These are phyloP conservation scores for Lasaia peninsularis DNA, from an alignment of 1,140 invertebrate genomes.

Conservation along the genomic window DNA sequence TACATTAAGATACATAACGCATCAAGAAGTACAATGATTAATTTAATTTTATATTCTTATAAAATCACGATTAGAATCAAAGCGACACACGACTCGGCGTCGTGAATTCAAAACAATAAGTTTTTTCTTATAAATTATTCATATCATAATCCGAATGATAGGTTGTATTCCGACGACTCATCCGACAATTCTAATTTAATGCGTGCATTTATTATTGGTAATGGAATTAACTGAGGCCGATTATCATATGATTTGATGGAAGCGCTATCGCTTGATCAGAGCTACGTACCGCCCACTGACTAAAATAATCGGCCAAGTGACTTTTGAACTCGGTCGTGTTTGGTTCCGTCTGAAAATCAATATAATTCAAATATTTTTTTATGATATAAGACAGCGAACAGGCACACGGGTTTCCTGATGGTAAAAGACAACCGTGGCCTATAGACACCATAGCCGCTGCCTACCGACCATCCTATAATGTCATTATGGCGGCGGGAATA, in stretches of 20 bases:
- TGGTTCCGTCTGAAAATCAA: no score
- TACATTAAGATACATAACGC: no score
- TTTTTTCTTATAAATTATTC: constrained; percentile 72
- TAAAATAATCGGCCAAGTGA: constrained; percentile 24
- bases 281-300: constrained; percentile 57
- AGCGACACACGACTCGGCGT: constrained; percentile 33
- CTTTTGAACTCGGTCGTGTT: no score
- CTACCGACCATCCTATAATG: no score
- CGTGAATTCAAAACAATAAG: constrained; percentile 67
- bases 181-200: constrained; percentile 73
- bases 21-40: no score
- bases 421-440: no score
- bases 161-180: constrained; percentile 62
- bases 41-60: background rate
- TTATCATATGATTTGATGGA: constrained; percentile 76
- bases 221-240: constrained; percentile 73
- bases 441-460: no score
- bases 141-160: constrained; percentile 73
- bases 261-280: constrained; percentile 64
- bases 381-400: no score
- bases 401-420: no score
- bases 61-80: background rate
- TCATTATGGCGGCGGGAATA: no score
- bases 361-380: no score
- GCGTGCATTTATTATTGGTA: constrained; percentile 75